A percentile compares a stretch with the other conserved stretches of the same genome.
Evolutionary conservation across 2,113 vertebrate species (phyloP).

Genomic region (Danionella cerebrum): DNA sequence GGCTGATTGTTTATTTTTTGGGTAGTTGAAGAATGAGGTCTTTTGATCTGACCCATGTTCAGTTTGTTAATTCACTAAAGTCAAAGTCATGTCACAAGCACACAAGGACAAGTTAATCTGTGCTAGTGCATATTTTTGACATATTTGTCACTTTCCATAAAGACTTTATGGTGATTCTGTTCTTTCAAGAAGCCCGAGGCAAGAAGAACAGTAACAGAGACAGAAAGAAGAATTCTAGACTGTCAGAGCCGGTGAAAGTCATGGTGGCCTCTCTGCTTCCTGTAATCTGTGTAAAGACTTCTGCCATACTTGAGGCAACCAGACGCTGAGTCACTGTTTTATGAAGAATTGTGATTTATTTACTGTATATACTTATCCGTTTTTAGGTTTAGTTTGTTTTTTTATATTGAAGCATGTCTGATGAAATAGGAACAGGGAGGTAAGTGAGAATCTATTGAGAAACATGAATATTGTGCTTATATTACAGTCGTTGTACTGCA

Average conservation of each 20-base stretch:
- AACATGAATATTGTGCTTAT: too few relatives aligned
- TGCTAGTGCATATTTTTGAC: not conserved
- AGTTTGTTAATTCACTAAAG: not conserved
- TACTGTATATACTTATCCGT: too few relatives aligned
- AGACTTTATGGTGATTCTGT: not conserved
- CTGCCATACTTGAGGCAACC: not conserved
- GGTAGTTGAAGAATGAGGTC: too few relatives aligned
- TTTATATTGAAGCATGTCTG: not conserved
- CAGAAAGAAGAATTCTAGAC: not conserved
- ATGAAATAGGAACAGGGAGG: too few relatives aligned
- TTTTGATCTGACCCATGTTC: too few relatives aligned
- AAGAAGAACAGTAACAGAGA: not conserved
- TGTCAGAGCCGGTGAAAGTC: not conserved
- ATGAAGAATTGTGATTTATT: not conserved
- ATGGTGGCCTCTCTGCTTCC: not conserved
- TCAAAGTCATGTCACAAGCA: not conserved
- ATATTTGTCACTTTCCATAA: not conserved
- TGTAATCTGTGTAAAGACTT: constrained; percentile 9
- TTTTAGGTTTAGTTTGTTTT: not conserved
- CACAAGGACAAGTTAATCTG: not conserved
- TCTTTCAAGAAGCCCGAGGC: not conserved
- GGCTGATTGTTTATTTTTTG: too few relatives aligned
- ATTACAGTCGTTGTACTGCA: too few relatives aligned
- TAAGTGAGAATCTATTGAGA: too few relatives aligned
- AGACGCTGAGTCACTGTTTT: constrained; percentile 10